Conservation (phyloP, 2,888 invertebrate genomes). For the Sesia apiformis region DNA sequence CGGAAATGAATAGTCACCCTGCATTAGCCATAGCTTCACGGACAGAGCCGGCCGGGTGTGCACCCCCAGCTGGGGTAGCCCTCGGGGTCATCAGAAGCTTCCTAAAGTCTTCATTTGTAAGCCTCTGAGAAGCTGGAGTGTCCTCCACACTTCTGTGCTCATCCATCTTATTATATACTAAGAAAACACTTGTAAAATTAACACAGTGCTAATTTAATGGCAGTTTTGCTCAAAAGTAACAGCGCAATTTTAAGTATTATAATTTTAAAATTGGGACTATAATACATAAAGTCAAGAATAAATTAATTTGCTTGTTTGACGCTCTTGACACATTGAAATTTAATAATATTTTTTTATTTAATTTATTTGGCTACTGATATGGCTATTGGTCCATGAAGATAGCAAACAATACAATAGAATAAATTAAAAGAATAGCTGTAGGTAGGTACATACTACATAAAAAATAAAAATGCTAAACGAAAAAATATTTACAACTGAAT, state of each 20-base stretch:
- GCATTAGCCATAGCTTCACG: constrained; percentile 81
- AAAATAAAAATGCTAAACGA: no score
- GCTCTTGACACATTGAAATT: no score
- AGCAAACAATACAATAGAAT: no score
- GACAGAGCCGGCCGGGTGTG: constrained; percentile 75
- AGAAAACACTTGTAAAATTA: neutral
- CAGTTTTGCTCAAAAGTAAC: neutral
- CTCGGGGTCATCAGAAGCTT: constrained; percentile 96
- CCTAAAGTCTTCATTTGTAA: constrained; percentile 98
- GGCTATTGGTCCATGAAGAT: no score
- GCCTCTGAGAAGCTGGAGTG: constrained; percentile 82
- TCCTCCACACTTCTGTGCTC: constrained; percentile 67
- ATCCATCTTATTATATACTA: constrained; percentile 48
- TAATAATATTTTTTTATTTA: no score
- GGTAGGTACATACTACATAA: no score
- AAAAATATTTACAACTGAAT: no score
- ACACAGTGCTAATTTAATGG: neutral
- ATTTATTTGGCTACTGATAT: no score
- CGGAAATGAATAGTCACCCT: constrained; percentile 33
- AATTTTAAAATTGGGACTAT: neutral
- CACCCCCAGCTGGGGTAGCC: constrained; percentile 75
- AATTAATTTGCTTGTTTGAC: no score
- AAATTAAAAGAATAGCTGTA: no score
- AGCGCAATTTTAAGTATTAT: neutral
- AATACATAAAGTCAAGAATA: no score